Base-by-base conservation (phyloP, 2,113 vertebrate species). In the Percopsis transmontana region DNA sequence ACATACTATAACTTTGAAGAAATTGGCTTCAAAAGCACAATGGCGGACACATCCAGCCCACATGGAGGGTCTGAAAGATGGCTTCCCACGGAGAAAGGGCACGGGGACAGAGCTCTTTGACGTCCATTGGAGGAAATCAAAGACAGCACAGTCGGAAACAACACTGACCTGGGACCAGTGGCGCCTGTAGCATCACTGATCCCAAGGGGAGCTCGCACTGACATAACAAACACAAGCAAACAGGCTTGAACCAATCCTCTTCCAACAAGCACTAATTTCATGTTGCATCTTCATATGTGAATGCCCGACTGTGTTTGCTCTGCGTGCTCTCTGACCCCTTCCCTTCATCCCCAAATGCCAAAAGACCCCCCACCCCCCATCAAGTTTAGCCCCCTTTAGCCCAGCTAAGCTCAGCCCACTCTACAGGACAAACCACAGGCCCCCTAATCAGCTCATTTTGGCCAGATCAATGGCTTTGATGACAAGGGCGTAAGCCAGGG, bases 391-490 rank as follows among this genome's bases (percentile, higher is more conserved):
- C 47, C 38, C 27, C 15, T 16, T 40, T 21, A 66, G 77, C 81
- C 41, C 44, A 58, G 67, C 70, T 75, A 67, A 79, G 72, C 55
- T 65, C 60, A 1, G 58, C 66, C 79, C 74, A 74, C 86, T 87
- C 85, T 76, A 72, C 69, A 59, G 78, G 85, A 92, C 87, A 87
- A 88, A 90, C 78, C 83, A 68, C 81, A 88, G 75, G 53, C 74
- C 81, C 67, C 79, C 84, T 89, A 90, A 92, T 92, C 87, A 90
- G 88, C 81, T 90, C 86, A 90, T 89, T 90, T 87, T 38, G 77
- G 74, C 57, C 74, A 88, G 86, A 90, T 91, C 90, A 89, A 88
- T 88, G 83, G 86, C 82, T 47, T 59, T 74, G 86, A 88, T 88
- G 88, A 89, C 85, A 89, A 81, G 81, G 66, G 78, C 68, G 81